Base-by-base conservation (phyloP, 2,113 vertebrate genomes). In the Aegotheles bennettii region DNA sequence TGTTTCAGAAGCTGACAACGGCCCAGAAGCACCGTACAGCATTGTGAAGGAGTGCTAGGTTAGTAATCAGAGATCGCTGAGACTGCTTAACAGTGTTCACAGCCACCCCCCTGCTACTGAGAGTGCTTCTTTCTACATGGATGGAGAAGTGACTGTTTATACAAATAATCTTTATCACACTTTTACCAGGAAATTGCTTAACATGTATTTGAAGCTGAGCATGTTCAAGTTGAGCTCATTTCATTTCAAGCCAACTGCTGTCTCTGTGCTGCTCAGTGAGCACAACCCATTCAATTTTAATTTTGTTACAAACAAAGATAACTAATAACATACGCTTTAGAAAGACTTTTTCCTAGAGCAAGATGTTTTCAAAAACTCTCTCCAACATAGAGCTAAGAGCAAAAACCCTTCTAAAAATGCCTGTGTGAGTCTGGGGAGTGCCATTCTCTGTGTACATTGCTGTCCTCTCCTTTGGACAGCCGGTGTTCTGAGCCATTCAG, bases 211-310 rank as follows among this genome's bases (percentile, higher is more conserved):
- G 78, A 82, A 83, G 48, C 54, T 53, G 53, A 86, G 38, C 11
- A 5, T 68, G 84, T 96, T 94, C 68, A 67, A 79, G 40, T 48
- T 11, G 2, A 92, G 88, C 63, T 96, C 43, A 26, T 69, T 89
- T 90, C 5, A 2, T 82, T 83, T 80, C 71, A 67, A 86, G 79
- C 42, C 85, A 70, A 81, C 85, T 88, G 82, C 87, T 93, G 90
- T 67, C 94, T 90, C 70, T 91, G 47, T 35, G 47, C 78, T 87
- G 75, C 87, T 95, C 85, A 84, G 47, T 59, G 76, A 93, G 92
- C 75, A 50, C 33, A 47, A 59, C 29, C n/a, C 56, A 83, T 90
- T 83, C 84, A 42, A 74, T 77, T 91, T 87, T 67, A 92, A 94
- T 94, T 93, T 87, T 16, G 20, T 47, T 80, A 53, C 73, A 93